Percentiles rank a stretch among this genome's conserved stretches.
phyloP scores from a whole-genome alignment of 2,797 vertebrate species.

The Danionella dracula region DNA sequence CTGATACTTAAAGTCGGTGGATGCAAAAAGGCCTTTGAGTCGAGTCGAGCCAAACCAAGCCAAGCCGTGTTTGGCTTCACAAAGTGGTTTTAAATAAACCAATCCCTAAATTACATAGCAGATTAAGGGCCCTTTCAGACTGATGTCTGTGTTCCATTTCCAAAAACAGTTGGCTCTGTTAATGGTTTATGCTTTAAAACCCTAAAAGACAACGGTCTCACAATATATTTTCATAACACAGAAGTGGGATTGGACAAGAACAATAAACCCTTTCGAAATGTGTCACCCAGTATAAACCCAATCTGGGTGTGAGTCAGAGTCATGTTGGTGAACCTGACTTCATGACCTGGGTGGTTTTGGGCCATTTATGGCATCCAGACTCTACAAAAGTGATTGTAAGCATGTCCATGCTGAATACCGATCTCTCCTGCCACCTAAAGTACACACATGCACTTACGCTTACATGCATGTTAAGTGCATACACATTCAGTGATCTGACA shows the following conservation, averaged over 20 bases:
- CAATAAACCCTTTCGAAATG: not conserved
- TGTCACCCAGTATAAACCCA: slow-evolving; percentile 8
- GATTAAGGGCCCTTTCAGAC: too few relatives aligned
- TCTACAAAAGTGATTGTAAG: not conserved
- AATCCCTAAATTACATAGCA: too few relatives aligned
- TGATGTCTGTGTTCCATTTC: too few relatives aligned
- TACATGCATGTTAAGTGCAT: slow-evolving; percentile 1
- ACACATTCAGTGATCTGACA: slow-evolving; percentile 16
- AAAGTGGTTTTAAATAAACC: too few relatives aligned
- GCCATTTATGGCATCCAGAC: not conserved
- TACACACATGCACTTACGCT: not conserved
- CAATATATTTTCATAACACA: not conserved
- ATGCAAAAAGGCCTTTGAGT: too few relatives aligned
- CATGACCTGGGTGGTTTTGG: not conserved
- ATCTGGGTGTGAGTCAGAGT: too few relatives aligned
- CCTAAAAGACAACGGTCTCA: too few relatives aligned
- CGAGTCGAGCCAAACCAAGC: too few relatives aligned
- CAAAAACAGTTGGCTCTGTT: too few relatives aligned
- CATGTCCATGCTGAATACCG: not conserved
- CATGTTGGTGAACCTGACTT: not conserved
- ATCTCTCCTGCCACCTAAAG: not conserved
- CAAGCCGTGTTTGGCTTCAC: too few relatives aligned
- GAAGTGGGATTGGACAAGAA: not conserved
- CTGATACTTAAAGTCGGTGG: too few relatives aligned
- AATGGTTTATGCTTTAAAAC: too few relatives aligned